Percentiles rank a stretch among this genome's conserved stretches.
Evolutionary conservation across 2,113 vertebrate species (phyloP).

Genomic region (Sander lucioperca): DNA sequence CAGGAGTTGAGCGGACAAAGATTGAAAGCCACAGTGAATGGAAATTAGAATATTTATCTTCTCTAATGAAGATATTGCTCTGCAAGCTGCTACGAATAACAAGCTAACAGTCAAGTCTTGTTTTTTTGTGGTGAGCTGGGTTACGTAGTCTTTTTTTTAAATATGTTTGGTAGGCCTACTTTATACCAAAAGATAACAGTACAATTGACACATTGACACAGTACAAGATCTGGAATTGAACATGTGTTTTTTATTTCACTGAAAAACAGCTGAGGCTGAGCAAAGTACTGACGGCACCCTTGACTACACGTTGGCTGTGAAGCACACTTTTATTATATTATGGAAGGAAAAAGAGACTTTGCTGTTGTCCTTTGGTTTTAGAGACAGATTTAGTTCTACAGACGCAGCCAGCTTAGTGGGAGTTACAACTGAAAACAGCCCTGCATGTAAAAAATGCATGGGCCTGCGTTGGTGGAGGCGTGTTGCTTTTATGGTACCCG

Average conservation of each 20-base stretch:
- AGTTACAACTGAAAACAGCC: background rate
- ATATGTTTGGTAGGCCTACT: background rate
- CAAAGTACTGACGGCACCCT: background rate
- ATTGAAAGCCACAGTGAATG: background rate
- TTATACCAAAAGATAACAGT: background rate
- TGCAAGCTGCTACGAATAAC: too few species aligned
- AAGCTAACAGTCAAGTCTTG: background rate
- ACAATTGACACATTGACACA: too few species aligned
- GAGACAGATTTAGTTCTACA: background rate
- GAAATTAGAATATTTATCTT: background rate
- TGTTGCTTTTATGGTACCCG: background rate
- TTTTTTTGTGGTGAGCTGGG: background rate
- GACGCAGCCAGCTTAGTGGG: background rate
- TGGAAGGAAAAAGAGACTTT: background rate
- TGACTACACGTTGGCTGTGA: background rate
- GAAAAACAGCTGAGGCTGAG: background rate
- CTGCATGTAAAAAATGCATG: background rate
- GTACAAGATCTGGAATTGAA: background rate
- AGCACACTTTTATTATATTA: background rate
- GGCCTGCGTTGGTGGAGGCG: background rate
- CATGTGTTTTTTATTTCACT: background rate
- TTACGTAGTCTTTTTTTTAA: background rate
- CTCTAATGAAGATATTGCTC: too few species aligned
- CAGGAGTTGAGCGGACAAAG: background rate
- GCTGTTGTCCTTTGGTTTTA: background rate